These are phyloP conservation scores for Hyperopisus bebe DNA, from an alignment of 2,113 vertebrate genomes.

Conservation along the genomic window DNA sequence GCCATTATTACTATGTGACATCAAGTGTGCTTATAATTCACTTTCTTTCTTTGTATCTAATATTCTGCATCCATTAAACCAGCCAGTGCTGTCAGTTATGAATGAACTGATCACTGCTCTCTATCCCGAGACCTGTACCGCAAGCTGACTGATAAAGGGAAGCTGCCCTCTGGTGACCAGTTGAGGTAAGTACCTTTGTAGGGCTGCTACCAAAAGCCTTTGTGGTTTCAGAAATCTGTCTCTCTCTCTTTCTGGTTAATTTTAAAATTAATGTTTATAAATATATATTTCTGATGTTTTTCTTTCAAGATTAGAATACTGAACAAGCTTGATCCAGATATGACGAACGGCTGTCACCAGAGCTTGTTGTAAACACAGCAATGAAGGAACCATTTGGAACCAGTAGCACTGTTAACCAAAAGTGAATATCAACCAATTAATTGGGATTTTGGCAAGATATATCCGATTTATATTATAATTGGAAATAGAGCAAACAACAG, in stretches of 20 bases:
- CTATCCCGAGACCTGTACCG: background rate
- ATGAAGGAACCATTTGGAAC: background rate
- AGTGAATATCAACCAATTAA: background rate
- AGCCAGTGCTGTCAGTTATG: slow-evolving; percentile 10
- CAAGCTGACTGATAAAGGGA: background rate
- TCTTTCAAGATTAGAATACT: background rate
- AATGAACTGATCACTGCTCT: slow-evolving; percentile 19
- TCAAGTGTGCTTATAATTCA: background rate
- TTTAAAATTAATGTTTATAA: background rate
- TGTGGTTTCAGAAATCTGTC: background rate
- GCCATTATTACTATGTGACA: background rate
- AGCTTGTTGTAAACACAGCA: background rate
- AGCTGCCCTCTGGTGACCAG: slow-evolving; percentile 16
- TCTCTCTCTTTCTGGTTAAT: background rate
- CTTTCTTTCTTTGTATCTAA: background rate
- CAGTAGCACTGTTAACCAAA: background rate
- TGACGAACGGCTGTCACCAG: background rate
- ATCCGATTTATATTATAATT: background rate
- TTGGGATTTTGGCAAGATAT: background rate
- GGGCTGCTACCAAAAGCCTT: background rate
- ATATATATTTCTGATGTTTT: background rate
- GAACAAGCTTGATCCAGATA: background rate
- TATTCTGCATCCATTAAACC: background rate
- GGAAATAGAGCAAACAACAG: background rate
- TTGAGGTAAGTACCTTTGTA: background rate